Evolutionary conservation across 1,140 invertebrate species (phyloP).

Genomic region (Belonocnema kinseyi): DNA sequence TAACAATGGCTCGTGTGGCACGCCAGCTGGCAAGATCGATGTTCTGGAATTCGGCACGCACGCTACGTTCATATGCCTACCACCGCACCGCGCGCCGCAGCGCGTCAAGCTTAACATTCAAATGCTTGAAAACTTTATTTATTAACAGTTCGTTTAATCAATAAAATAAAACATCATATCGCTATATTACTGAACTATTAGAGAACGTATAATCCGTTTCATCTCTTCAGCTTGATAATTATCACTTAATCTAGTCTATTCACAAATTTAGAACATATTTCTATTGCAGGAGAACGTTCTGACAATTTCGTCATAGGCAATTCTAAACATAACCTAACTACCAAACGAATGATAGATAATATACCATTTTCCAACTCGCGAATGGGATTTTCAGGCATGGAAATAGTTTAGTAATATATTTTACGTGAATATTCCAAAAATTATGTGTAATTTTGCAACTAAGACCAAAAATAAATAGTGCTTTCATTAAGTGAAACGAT

Average conservation of each 20-base stretch:
- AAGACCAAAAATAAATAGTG: no score
- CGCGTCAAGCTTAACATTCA: background rate
- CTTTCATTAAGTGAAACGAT: no score
- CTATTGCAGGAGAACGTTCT: background rate
- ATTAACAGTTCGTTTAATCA: background rate
- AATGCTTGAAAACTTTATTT: constrained; percentile 21
- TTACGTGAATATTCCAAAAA: no score
- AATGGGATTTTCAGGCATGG: no score
- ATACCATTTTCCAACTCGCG: no score
- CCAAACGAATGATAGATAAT: no score
- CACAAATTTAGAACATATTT: background rate
- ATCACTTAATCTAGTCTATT: background rate
- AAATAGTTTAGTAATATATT: no score
- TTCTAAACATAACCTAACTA: no score
- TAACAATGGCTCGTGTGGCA: constrained; percentile 10
- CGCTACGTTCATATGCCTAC: constrained; percentile 13
- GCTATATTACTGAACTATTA: background rate
- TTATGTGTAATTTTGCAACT: no score
- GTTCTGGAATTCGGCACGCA: background rate
- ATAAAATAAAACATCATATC: background rate
- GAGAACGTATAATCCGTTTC: background rate
- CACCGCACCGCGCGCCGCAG: no score
- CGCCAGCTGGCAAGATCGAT: background rate
- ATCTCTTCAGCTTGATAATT: background rate
- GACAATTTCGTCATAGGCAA: no score